Percentiles rank a stretch among this genome's conserved stretches.
These are phyloP conservation scores for Andricus grossulariae DNA, from an alignment of 1,140 invertebrate genomes.

Conservation along the genomic window DNA sequence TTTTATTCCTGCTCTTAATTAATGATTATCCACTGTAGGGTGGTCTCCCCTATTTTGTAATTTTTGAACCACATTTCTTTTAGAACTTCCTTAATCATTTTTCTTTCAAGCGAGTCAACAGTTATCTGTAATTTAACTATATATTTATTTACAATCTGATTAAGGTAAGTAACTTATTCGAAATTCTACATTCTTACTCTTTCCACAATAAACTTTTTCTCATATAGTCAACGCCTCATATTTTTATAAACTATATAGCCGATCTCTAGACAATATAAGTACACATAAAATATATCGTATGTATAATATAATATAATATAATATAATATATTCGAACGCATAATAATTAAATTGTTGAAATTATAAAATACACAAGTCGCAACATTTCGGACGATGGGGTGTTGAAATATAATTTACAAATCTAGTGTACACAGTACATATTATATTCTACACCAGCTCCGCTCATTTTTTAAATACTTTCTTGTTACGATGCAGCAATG, in stretches of 20 bases:
- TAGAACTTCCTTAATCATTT: constrained; percentile 39
- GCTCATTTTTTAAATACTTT: constrained; percentile 53
- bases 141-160: constrained; percentile 49
- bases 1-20: no score
- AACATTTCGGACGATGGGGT: constrained; percentile 62
- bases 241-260: constrained; percentile 69
- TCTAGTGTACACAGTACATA: constrained; percentile 38
- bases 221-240: constrained; percentile 61
- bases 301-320: constrained; percentile 36
- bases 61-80: constrained; percentile 17
- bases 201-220: constrained; percentile 62
- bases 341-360: constrained; percentile 69
- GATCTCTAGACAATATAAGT: constrained; percentile 62
- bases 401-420: constrained; percentile 41
- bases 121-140: constrained; percentile 36
- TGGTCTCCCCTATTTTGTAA: constrained; percentile 21
- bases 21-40: not conserved
- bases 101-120: constrained; percentile 23
- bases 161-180: constrained; percentile 50
- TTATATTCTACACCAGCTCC: constrained; percentile 50
- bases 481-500: constrained; percentile 54
- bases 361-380: constrained; percentile 68
- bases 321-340: constrained; percentile 49
- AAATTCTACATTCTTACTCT: constrained; percentile 46
- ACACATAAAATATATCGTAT: constrained; percentile 69